A percentile compares a stretch with the other conserved stretches of the same genome.
Evolutionary conservation across 53 echinoderm and acorn worm species (phyloP).

Genomic region (Henricia sp.): DNA sequence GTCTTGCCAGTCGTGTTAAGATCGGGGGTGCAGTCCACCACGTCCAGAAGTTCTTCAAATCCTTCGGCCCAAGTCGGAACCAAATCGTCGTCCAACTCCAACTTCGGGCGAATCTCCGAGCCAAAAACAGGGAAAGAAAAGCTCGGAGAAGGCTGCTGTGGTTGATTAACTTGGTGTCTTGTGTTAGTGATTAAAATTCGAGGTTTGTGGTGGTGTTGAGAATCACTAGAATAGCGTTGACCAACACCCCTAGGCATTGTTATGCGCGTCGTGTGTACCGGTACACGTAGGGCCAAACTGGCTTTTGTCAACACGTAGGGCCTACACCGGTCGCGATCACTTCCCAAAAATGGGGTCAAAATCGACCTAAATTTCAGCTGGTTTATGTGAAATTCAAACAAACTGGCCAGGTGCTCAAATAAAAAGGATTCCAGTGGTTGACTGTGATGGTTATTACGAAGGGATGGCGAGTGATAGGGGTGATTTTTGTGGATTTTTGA

Average conservation of each 20-base stretch:
- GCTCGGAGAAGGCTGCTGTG: not conserved
- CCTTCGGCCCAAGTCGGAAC: conserved; percentile 48
- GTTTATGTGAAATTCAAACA: not conserved
- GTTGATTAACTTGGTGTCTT: conserved; percentile 18
- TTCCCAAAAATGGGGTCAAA: conserved; percentile 1
- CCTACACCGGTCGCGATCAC: not conserved
- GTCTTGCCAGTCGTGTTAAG: conserved; percentile 66
- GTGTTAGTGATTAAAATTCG: conserved; percentile 33
- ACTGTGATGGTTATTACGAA: not conserved
- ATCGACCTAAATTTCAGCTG: not conserved
- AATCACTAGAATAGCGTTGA: not conserved
- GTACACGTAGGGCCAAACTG: no score
- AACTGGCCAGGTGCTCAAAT: conserved; percentile 16
- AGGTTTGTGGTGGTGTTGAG: conserved; percentile 9
- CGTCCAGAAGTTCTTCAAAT: conserved; percentile 80
- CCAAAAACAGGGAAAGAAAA: conserved; percentile 30
- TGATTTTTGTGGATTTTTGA: conserved; percentile 18
- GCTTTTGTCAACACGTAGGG: conserved; percentile 9
- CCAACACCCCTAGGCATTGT: conserved; percentile 41
- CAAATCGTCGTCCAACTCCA: conserved; percentile 10
- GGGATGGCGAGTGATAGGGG: conserved; percentile 44
- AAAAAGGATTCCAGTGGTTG: conserved; percentile 7
- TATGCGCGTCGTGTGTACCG: no score
- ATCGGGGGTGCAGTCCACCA: conserved; percentile 89
- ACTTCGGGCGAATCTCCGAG: conserved; percentile 11